These are phyloP conservation scores for Microctenopoma stevenorrisi DNA, from an alignment of 2,797 vertebrate species.

Conservation along the genomic window DNA sequence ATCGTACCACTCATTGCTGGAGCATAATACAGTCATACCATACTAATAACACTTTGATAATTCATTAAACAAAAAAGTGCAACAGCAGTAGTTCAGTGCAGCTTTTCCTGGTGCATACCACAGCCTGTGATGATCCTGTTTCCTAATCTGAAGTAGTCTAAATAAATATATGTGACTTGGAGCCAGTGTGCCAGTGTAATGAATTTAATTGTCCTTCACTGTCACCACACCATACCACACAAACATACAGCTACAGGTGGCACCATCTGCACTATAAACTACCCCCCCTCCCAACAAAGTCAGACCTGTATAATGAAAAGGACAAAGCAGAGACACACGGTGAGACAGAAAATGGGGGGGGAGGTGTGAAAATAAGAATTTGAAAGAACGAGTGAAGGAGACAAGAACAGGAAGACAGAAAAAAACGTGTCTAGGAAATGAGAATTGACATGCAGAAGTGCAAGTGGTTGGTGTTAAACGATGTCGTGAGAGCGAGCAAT, in stretches of 20 bases:
- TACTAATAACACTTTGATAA: not conserved
- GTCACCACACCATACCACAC: not conserved
- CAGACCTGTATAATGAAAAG: not conserved
- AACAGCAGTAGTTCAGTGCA: not conserved
- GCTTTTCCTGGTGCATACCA: not conserved
- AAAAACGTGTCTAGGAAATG: conserved; percentile 57
- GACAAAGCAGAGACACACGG: conserved; percentile 14
- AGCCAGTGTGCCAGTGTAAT: not conserved
- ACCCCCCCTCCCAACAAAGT: not conserved
- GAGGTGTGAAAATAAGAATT: conserved; percentile 35
- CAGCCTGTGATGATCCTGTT: not conserved
- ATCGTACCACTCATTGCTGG: not conserved
- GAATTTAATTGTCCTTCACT: not conserved
- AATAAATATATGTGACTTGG: not conserved
- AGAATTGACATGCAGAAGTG: conserved; percentile 63
- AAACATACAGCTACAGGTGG: not conserved
- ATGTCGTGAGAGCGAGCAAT: conserved; percentile 14
- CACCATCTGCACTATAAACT: not conserved
- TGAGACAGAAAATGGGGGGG: not conserved
- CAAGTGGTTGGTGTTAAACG: conserved; percentile 32
- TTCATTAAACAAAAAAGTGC: not conserved
- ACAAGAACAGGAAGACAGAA: conserved; percentile 63
- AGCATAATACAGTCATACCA: not conserved
- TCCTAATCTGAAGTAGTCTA: conserved; percentile 16
- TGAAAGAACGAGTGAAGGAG: conserved; percentile 20